A percentile compares a stretch with the other conserved stretches of the same genome.
phyloP scores from a whole-genome alignment of 37 sponge, comb jelly and placozoan species.

The Spongilla lacustris region DNA sequence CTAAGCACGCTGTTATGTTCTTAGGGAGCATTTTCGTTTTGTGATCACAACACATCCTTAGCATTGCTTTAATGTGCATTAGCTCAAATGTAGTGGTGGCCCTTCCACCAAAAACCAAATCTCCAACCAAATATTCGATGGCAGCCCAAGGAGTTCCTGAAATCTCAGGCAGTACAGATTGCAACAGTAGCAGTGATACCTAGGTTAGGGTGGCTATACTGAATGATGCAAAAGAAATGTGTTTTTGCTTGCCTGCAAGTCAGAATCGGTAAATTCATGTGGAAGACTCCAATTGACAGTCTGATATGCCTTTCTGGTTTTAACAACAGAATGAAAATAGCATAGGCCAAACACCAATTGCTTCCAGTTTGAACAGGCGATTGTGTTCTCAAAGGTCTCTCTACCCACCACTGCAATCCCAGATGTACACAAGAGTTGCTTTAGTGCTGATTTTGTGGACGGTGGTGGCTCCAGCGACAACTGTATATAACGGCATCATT shows the following conservation, averaged over 20 bases:
- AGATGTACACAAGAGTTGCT: conserved; percentile 38
- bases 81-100: conserved; percentile 29
- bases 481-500: conserved; percentile 20
- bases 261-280: conserved; percentile 19
- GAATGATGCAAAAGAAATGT: no score
- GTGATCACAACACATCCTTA: conserved; percentile 5
- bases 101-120: conserved; percentile 48
- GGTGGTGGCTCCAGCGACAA: conserved; percentile 58
- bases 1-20: background rate
- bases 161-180: conserved; percentile 1
- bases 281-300: conserved; percentile 23
- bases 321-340: conserved; percentile 38
- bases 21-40: background rate
- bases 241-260: conserved; percentile 23
- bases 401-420: conserved; percentile 24
- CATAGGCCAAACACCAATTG: conserved; percentile 35
- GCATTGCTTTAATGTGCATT: conserved; percentile 14
- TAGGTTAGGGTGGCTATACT: background rate
- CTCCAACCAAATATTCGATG: conserved; percentile 24
- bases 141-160: conserved; percentile 19
- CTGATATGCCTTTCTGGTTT: conserved; percentile 24
- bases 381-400: conserved; percentile 1
- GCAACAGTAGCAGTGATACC: conserved; percentile 17
- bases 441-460: conserved; percentile 54
- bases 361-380: conserved; percentile 17